Base-by-base conservation (phyloP, 2,113 vertebrate species). In the Tonatia bakeri region DNA sequence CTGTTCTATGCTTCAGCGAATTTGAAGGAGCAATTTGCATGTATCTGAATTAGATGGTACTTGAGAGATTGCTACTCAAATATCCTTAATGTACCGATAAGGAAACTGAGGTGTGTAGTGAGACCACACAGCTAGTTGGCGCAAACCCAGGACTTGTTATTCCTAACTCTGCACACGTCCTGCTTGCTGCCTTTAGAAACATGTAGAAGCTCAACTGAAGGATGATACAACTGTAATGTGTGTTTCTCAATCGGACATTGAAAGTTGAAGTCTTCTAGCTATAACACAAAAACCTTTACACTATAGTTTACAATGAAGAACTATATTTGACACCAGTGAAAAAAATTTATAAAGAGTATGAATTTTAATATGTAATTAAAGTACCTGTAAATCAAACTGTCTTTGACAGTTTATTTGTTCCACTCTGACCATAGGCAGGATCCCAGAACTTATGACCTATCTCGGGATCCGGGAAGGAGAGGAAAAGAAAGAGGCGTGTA, bases 1-100 rank as follows among this genome's bases (percentile, higher is more conserved):
- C 91, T 89, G 19, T 93, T 87, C 61, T 92, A 24, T 95, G 67
- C 43, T 91, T 96, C 88, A 38, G 14, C 86, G 64, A 95, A 95
- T 90, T 79, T 79, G 24, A 40, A 86, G 52, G 31, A 36, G 9
- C n/a, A 40, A 79, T 91, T 91, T 96, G 91, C 64, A 43, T 96
- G 43, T 83, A 70, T 86, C 82, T 94, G 86, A 94, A 79, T 75
- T 92, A 90, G 31, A 77, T 40, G 5, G 14, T 77, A 73, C 61
- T 91, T 33, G 38, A 88, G 81, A 82, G 52, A 77, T 70, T 81
- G 17, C 31, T 87, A 11, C 19, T 84, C 76, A 93, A 84, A 82
- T 50, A 43, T 26, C 19, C 17, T 87, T 73, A 82, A 73, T 61
- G 54, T n/a, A 80, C 52, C 61, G 16, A 59, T 69, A 87, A 79